Conservation (phyloP, 1,140 invertebrate species). For the Neomicropteryx cornuta region DNA sequence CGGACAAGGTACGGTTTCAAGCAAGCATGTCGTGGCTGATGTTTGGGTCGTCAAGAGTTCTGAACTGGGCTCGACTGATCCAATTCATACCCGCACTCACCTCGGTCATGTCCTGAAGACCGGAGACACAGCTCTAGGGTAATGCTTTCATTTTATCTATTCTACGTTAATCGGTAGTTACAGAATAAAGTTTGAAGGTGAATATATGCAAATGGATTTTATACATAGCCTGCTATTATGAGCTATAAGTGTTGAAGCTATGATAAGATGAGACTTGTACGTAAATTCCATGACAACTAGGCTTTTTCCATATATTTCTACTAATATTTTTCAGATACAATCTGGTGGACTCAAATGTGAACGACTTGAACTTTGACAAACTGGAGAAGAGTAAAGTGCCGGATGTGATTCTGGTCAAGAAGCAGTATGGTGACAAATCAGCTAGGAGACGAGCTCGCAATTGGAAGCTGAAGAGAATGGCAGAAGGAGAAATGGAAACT, state of each 20-base stretch:
- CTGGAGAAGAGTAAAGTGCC: conserved; percentile 61
- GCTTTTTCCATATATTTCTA: no score
- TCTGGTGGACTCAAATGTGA: conserved; percentile 80
- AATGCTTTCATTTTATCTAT: conserved; percentile 18
- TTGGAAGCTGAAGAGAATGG: conserved; percentile 90
- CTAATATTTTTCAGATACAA: conserved; percentile 71
- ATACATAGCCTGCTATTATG: no score
- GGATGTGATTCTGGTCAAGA: conserved; percentile 91
- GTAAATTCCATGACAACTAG: no score
- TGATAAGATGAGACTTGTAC: no score
- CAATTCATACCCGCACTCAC: conserved; percentile 83
- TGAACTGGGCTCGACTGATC: conserved; percentile 79
- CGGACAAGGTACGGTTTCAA: conserved; percentile 77
- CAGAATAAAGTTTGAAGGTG: no score
- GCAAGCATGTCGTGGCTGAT: conserved; percentile 84
- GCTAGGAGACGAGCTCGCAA: conserved; percentile 60
- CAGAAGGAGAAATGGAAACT: conserved; percentile 53
- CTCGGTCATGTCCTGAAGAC: conserved; percentile 87
- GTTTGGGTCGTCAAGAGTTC: conserved; percentile 86
- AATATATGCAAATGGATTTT: no score
- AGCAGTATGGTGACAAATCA: conserved; percentile 69
- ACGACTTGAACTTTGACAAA: conserved; percentile 81
- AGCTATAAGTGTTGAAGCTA: no score
- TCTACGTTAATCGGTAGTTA: neutral
- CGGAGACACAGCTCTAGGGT: conserved; percentile 89